Base-by-base conservation (phyloP, 2,888 invertebrate species). In the Cinara cedri region DNA sequence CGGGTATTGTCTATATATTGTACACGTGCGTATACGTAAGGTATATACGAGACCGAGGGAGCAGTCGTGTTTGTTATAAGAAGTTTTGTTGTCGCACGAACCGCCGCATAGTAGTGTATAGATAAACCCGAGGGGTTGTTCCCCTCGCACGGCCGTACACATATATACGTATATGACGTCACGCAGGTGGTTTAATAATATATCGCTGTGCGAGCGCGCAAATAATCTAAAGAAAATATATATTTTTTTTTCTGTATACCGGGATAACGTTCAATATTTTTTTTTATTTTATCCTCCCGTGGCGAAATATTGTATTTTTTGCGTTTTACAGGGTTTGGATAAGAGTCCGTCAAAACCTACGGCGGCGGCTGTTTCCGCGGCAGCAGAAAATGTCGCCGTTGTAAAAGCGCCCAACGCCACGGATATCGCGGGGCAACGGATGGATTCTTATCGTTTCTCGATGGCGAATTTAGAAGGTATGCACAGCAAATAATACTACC, bases 391-490 rank as follows among this genome's bases (percentile, higher is more conserved):
- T 51, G 78, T 66, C 21, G 6, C 6, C 21, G 1, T 34, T 6
- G 34, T 68, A 14, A 70, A 68, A 78, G 68, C 78, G 16, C 78
- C 78, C 0, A 68, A 74, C 44, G 90, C 88, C 84, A 87, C 89
- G 81, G 92, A 92, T 86, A 91, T 92, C 84, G 90, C 92, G 81
- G 93, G 94, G 65, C 84, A 83, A 81, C 86, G 94, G 83, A 94
- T 95, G 84, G 95, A 95, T 87, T 92, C 93, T 82, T 94, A 96
- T 87, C 90, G 97, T 84, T 96, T 96, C 87, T 96, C 96, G 74
- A 96, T 96, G 95, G 96, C 96, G 72, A 97, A 96, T 87, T 89
- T 97, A 75, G 96, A 97, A 88, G 89, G 90, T 90, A 84, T 85
- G 19, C 14, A 8, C 19, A n/a, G 19, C 19, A 54, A 9, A 54